Conservation (phyloP, 2,888 invertebrate genomes). For the Orthosia cruda region DNA sequence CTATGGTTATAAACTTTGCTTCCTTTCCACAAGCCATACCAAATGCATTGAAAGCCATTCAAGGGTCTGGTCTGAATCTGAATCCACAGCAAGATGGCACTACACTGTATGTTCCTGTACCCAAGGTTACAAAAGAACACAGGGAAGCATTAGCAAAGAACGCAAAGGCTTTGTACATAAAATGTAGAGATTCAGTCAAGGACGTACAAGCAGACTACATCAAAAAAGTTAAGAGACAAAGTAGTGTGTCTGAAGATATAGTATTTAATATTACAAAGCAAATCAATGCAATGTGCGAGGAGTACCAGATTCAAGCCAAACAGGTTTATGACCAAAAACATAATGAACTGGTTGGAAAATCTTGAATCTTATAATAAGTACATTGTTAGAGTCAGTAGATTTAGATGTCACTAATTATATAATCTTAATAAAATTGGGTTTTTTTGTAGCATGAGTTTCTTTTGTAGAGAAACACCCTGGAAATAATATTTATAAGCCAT, state of each 20-base stretch:
- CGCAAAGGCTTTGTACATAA: slow-evolving; percentile 96
- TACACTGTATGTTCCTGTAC: slow-evolving; percentile 96
- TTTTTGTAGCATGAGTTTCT: too few relatives aligned
- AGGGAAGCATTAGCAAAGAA: slow-evolving; percentile 97
- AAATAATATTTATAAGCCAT: too few relatives aligned
- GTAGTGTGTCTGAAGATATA: slow-evolving; percentile 94
- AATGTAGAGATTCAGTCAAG: slow-evolving; percentile 95
- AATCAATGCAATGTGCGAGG: slow-evolving; percentile 93
- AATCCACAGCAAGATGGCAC: slow-evolving; percentile 99
- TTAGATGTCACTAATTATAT: slow-evolving; percentile 2
- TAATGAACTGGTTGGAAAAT: slow-evolving; percentile 94
- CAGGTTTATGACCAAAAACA: slow-evolving; percentile 93
- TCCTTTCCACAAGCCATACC: slow-evolving; percentile 97
- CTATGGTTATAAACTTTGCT: slow-evolving; percentile 96
- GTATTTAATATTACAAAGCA: slow-evolving; percentile 93
- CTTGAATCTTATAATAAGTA: slow-evolving; percentile 15
- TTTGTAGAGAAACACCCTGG: too few relatives aligned
- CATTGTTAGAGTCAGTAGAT: not conserved
- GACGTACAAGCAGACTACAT: slow-evolving; percentile 94
- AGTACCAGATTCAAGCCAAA: slow-evolving; percentile 90
- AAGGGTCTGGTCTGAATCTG: slow-evolving; percentile 96
- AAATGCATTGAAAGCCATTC: slow-evolving; percentile 94
- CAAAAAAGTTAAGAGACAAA: slow-evolving; percentile 94
- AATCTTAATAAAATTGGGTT: not conserved
- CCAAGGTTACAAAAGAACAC: slow-evolving; percentile 98